A percentile compares a stretch with the other conserved stretches of the same genome.
These are phyloP conservation scores for Drosophila bocqueti DNA, from an alignment of 1,140 invertebrate genomes.

Conservation along the genomic window DNA sequence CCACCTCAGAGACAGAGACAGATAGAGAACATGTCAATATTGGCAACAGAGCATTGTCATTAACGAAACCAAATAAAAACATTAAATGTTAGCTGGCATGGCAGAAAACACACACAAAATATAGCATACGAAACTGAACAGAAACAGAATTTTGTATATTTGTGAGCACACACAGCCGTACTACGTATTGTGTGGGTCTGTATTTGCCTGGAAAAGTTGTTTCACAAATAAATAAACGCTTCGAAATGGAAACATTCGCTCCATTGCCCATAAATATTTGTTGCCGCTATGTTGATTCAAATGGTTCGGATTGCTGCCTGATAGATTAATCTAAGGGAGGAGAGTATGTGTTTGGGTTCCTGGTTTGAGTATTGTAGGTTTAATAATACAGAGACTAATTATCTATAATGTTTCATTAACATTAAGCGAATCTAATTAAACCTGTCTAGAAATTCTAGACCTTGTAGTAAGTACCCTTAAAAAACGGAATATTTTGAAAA, in stretches of 20 bases:
- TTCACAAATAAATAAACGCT: constrained; percentile 59
- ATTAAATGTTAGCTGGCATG: constrained; percentile 63
- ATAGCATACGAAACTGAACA: constrained; percentile 37
- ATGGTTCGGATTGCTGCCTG: constrained; percentile 59
- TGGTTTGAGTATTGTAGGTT: not conserved
- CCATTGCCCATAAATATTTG: constrained; percentile 72
- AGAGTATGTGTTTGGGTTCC: not conserved
- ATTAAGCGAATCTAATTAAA: not conserved
- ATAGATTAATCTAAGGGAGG: constrained; percentile 20
- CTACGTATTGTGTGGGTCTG: constrained; percentile 38
- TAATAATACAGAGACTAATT: too few relatives aligned
- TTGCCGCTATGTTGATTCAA: constrained; percentile 69
- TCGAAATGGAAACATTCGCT: constrained; percentile 63
- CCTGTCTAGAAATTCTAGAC: not conserved
- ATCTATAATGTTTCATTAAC: not conserved
- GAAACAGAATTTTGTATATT: constrained; percentile 56
- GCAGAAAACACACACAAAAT: constrained; percentile 36
- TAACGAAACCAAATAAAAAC: constrained; percentile 79
- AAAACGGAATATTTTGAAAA: not conserved
- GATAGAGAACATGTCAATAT: constrained; percentile 64
- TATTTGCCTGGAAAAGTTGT: constrained; percentile 47
- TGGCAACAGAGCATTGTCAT: constrained; percentile 56
- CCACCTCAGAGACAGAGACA: constrained; percentile 25
- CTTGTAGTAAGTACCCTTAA: not conserved
- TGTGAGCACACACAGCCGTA: constrained; percentile 47